Conservation (phyloP, 2,888 invertebrate species). For the Rhamnusium bicolor region DNA sequence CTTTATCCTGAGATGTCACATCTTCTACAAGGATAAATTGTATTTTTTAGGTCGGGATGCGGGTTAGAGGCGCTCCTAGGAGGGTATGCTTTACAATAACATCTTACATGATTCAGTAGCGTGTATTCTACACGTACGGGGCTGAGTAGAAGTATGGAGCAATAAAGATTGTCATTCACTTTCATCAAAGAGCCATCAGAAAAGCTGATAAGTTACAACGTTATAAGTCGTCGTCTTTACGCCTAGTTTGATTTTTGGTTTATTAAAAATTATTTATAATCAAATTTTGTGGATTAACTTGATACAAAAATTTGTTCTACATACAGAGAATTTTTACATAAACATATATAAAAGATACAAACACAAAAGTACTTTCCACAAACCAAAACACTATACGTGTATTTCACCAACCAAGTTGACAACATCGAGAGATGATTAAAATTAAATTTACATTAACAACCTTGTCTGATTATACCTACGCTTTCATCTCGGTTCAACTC, state of each 20-base stretch:
- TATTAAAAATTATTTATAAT: background rate
- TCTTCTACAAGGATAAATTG: slow-evolving; percentile 44
- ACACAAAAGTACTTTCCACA: no score
- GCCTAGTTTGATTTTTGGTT: background rate
- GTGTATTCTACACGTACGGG: background rate
- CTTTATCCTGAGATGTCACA: slow-evolving; percentile 45
- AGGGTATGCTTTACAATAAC: slow-evolving; percentile 35
- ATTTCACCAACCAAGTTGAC: no score
- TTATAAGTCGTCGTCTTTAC: background rate
- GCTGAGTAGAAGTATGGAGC: background rate
- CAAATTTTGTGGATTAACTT: background rate
- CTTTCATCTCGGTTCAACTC: no score
- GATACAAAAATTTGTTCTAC: no score
- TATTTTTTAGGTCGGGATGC: slow-evolving; percentile 37
- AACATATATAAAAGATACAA: no score
- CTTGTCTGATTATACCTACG: no score
- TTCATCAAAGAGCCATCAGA: background rate
- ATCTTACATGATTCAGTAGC: slow-evolving; percentile 23
- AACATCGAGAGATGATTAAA: no score
- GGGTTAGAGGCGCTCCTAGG: background rate
- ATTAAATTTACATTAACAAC: no score
- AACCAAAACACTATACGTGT: no score
- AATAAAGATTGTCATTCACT: background rate
- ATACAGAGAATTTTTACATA: no score
- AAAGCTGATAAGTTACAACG: background rate